Evolutionary conservation across 1,140 invertebrate species (phyloP).

Genomic region (Chlorops oryzae): DNA sequence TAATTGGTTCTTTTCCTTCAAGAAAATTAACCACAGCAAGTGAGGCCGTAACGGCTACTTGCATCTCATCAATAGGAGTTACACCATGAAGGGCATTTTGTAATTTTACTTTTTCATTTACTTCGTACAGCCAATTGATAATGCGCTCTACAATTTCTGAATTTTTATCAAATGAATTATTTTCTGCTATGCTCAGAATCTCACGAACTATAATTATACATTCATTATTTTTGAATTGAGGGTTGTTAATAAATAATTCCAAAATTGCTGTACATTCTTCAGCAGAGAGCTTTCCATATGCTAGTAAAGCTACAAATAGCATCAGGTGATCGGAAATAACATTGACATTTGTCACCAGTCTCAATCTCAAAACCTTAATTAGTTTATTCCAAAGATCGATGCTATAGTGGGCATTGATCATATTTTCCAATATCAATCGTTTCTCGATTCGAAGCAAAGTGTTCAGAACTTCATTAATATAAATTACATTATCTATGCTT

Average conservation of each 20-base stretch:
- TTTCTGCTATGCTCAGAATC: constrained; percentile 26
- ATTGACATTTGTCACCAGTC: constrained; percentile 19
- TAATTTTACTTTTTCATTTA: constrained; percentile 19
- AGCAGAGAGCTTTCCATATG: constrained; percentile 20
- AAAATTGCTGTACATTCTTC: constrained; percentile 20
- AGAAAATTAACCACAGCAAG: constrained; percentile 42
- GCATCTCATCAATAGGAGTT: constrained; percentile 23
- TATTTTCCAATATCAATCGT: constrained; percentile 6
- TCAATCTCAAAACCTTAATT: constrained; percentile 26
- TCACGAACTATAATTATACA: constrained; percentile 31
- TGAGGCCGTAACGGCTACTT: constrained; percentile 34
- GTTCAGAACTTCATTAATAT: constrained; percentile 21
- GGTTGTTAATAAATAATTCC: constrained; percentile 29
- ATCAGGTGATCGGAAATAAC: constrained; percentile 32
- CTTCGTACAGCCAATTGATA: constrained; percentile 30
- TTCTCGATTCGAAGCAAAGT: constrained; percentile 22
- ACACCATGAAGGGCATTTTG: constrained; percentile 34
- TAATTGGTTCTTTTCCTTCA: constrained; percentile 15
- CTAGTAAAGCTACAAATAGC: constrained; percentile 25
- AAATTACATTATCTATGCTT: constrained; percentile 24
- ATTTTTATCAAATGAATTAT: constrained; percentile 29
- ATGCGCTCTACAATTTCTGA: constrained; percentile 22
- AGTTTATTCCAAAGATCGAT: constrained; percentile 23
- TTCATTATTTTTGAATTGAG: constrained; percentile 30
- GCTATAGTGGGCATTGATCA: constrained; percentile 14